Percentiles rank a stretch among this genome's conserved stretches.
phyloP scores from a whole-genome alignment of 2,888 invertebrate genomes.

The Tachina lurida region DNA sequence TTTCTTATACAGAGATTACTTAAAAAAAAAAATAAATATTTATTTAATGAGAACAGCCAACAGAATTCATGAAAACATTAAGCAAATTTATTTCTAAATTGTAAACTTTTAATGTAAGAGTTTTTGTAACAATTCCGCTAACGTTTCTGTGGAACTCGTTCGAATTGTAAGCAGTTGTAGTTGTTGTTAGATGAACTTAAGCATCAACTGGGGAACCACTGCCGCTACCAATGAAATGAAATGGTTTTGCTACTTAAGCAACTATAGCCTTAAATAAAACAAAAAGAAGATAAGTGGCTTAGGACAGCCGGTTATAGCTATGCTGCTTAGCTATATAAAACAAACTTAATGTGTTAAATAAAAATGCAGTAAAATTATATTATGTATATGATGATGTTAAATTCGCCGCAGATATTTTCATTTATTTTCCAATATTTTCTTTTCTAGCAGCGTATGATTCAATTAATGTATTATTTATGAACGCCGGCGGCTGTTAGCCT shows the following conservation, averaged over 20 bases:
- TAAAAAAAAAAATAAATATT: slow-evolving; percentile 32
- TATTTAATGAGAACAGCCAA: slow-evolving; percentile 33
- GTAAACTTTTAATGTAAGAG: slow-evolving; percentile 65
- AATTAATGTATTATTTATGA: too few species aligned
- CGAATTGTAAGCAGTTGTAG: not conserved
- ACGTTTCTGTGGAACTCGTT: slow-evolving; percentile 23
- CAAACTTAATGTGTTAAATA: too few species aligned
- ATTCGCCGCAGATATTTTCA: too few species aligned
- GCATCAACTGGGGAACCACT: slow-evolving; percentile 61
- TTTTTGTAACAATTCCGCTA: slow-evolving; percentile 59
- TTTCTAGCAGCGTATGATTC: too few species aligned
- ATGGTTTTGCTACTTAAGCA: slow-evolving; percentile 70
- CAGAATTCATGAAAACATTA: slow-evolving; percentile 26
- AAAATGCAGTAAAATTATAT: too few species aligned
- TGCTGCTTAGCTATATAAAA: too few species aligned
- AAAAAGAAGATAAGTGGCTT: too few species aligned
- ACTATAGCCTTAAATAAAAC: slow-evolving; percentile 55
- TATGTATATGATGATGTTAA: too few species aligned
- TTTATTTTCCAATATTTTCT: too few species aligned
- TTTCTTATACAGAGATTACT: slow-evolving; percentile 51
- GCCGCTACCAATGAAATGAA: slow-evolving; percentile 58
- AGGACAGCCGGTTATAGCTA: too few species aligned
- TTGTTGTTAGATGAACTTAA: slow-evolving; percentile 59
- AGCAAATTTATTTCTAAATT: slow-evolving; percentile 72
- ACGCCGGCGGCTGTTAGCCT: too few species aligned